These are phyloP conservation scores for Aphelocoma coerulescens DNA, from an alignment of 2,113 vertebrate genomes.

Conservation along the genomic window DNA sequence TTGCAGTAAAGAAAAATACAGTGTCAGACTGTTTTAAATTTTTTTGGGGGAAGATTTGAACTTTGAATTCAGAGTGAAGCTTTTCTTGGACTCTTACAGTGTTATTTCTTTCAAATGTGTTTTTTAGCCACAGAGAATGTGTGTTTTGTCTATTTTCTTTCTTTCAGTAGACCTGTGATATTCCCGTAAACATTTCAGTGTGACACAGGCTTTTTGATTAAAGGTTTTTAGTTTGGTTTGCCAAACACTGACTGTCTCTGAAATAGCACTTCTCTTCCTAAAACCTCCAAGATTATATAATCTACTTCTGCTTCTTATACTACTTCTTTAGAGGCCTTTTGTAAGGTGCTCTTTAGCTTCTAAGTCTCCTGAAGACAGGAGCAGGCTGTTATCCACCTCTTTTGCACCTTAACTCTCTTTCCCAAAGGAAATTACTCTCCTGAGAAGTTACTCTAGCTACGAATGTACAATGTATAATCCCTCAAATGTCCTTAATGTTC, in stretches of 20 bases:
- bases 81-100: background rate
- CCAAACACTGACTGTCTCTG: background rate
- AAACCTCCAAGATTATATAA: background rate
- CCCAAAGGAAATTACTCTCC: background rate
- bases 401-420: background rate
- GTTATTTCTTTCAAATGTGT: background rate
- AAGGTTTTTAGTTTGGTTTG: background rate
- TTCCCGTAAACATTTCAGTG: background rate
- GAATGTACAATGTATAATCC: background rate
- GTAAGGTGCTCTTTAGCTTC: background rate
- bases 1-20: background rate
- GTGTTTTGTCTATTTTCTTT: background rate
- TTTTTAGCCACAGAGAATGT: background rate
- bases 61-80: background rate
- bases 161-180: background rate
- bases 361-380: background rate
- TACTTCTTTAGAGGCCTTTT: background rate
- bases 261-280: background rate
- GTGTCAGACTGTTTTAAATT: background rate
- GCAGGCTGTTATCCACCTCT: background rate
- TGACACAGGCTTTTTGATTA: background rate
- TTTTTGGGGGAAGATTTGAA: background rate
- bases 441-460: background rate
- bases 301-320: background rate
- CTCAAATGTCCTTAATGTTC: fast-evolving